Conservation (phyloP, 2,797 vertebrate species). For the Percopsis omiscomaycus region DNA sequence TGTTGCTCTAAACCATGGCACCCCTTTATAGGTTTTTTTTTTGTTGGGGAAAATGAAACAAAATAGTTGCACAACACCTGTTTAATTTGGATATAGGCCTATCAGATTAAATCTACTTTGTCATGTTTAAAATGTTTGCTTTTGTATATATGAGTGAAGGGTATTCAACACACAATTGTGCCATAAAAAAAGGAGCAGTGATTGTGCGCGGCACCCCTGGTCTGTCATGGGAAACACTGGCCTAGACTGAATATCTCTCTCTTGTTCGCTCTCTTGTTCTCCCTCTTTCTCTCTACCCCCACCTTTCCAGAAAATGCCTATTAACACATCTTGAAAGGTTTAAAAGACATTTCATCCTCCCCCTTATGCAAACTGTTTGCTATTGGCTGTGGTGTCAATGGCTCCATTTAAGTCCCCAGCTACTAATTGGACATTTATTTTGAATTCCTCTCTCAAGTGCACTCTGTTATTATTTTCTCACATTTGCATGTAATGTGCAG, state of each 20-base stretch:
- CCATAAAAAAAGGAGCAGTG: neutral
- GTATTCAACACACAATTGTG: neutral
- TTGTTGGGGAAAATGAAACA: too few relatives aligned
- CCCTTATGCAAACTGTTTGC: slow-evolving; percentile 46
- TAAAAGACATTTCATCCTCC: slow-evolving; percentile 21
- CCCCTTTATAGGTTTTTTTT: too few relatives aligned
- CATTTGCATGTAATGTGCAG: slow-evolving; percentile 61
- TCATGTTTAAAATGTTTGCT: too few relatives aligned
- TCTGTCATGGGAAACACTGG: too few relatives aligned
- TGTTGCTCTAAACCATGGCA: too few relatives aligned
- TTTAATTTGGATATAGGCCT: too few relatives aligned
- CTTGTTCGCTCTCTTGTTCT: too few relatives aligned
- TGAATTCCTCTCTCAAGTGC: slow-evolving; percentile 59
- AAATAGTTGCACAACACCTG: too few relatives aligned
- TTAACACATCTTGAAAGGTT: slow-evolving; percentile 65
- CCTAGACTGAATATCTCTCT: too few relatives aligned
- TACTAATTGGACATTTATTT: slow-evolving; percentile 75
- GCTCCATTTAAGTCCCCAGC: slow-evolving; percentile 60
- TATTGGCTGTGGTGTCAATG: slow-evolving; percentile 49
- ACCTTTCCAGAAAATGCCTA: slow-evolving; percentile 29
- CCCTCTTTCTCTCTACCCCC: too few relatives aligned
- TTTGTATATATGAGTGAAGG: too few relatives aligned
- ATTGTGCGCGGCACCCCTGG: neutral
- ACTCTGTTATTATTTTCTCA: slow-evolving; percentile 53
- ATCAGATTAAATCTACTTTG: too few relatives aligned